Evolutionary conservation across 2,888 invertebrate genomes (phyloP).

Genomic region (Melanostoma scalare): DNA sequence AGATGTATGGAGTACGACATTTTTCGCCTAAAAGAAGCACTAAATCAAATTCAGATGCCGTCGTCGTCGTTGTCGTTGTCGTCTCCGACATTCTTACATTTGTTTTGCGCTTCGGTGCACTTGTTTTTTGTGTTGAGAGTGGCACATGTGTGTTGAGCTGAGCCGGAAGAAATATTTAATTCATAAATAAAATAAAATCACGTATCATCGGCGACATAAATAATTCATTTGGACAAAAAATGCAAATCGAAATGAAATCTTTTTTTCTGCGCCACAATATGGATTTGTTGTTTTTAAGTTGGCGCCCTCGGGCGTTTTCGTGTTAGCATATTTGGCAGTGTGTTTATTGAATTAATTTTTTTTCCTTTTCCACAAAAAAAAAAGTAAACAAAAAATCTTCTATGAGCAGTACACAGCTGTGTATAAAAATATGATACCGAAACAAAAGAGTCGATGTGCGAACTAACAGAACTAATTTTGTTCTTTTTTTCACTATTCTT

Average conservation of each 20-base stretch:
- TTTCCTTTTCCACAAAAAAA: background rate
- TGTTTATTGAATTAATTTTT: background rate
- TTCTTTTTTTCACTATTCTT: too few species aligned
- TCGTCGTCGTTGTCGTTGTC: slow-evolving; percentile 9
- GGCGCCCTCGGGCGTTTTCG: slow-evolving; percentile 11
- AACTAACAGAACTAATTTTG: too few species aligned
- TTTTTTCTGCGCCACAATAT: slow-evolving; percentile 22
- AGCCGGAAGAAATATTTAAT: slow-evolving; percentile 66
- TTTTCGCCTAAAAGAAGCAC: slow-evolving; percentile 66
- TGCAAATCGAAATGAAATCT: slow-evolving; percentile 52
- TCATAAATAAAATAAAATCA: slow-evolving; percentile 62
- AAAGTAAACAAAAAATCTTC: background rate
- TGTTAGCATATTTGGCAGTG: background rate
- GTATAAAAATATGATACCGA: too few species aligned
- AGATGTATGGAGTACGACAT: slow-evolving; percentile 46
- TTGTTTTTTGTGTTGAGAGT: slow-evolving; percentile 21
- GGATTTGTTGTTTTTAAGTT: background rate
- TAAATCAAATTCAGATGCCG: slow-evolving; percentile 71
- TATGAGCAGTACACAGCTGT: background rate
- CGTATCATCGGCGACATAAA: slow-evolving; percentile 63
- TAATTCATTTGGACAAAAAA: slow-evolving; percentile 65
- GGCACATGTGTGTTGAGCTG: slow-evolving; percentile 53
- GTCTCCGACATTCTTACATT: slow-evolving; percentile 32
- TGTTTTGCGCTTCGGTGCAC: slow-evolving; percentile 60
- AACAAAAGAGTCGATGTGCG: too few species aligned